Conservation (phyloP, 2,888 invertebrate species). For the Acholoe squamosa region DNA sequence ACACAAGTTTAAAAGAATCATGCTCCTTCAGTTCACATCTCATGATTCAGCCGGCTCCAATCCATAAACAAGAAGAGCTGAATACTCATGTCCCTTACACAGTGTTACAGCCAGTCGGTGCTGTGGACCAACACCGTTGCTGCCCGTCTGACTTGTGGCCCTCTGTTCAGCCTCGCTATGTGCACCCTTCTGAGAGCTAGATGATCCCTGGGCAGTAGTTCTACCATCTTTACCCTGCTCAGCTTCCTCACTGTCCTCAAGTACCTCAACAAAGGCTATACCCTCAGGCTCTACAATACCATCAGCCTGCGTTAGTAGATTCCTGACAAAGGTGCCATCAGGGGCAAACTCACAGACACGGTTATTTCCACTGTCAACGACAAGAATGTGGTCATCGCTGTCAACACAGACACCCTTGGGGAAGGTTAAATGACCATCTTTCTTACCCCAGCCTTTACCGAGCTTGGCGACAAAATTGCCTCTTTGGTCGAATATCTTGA, state of each 20-base stretch:
- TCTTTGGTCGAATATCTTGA: slow-evolving; percentile 22
- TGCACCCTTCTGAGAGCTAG: not conserved
- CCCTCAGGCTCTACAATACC: slow-evolving; percentile 4
- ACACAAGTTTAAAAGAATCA: no score
- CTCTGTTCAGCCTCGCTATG: not conserved
- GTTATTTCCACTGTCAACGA: slow-evolving; percentile 40
- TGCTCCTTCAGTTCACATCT: no score
- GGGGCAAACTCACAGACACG: slow-evolving; percentile 33
- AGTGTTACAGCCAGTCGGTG: slow-evolving; percentile 23
- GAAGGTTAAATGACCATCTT: slow-evolving; percentile 48
- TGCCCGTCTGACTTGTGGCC: not conserved
- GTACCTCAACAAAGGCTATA: slow-evolving; percentile 21
- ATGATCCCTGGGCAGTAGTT: not conserved
- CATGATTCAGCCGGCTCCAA: not conserved
- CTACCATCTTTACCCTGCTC: not conserved
- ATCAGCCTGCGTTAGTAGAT: not conserved
- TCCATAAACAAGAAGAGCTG: not conserved
- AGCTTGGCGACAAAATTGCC: slow-evolving; percentile 36
- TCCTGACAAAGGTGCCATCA: slow-evolving; percentile 9
- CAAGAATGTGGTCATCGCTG: slow-evolving; percentile 4
- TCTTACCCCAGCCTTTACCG: slow-evolving; percentile 48
- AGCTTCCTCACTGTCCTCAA: not conserved
- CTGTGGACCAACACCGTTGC: not conserved
- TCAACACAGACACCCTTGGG: slow-evolving; percentile 44
- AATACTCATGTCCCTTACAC: slow-evolving; percentile 20